Percentiles rank a stretch among this genome's conserved stretches.
Conservation (phyloP, 2,888 invertebrate species). For the Iselma pallidipennis region DNA sequence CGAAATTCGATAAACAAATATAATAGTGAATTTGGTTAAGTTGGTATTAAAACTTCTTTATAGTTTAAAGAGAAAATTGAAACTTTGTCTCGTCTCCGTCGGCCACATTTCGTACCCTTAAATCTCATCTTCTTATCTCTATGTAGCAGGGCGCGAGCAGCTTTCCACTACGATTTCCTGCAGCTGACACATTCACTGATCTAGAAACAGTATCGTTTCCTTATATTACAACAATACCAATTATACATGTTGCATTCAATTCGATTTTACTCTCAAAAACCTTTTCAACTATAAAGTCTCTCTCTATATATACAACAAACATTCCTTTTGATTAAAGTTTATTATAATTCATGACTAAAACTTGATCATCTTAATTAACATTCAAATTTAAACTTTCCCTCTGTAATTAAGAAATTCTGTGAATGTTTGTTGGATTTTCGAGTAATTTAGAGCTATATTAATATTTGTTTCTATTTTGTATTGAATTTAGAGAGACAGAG, state of each 20-base stretch:
- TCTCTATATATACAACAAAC: too few relatives aligned
- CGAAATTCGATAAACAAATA: background rate
- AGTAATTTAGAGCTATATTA: too few relatives aligned
- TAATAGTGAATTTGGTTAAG: background rate
- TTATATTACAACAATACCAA: background rate
- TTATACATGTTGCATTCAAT: background rate
- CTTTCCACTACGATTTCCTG: conserved; percentile 31
- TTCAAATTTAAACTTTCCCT: too few relatives aligned
- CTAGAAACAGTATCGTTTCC: conserved; percentile 27
- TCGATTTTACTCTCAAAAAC: too few relatives aligned
- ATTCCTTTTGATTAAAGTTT: too few relatives aligned
- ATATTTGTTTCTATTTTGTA: too few relatives aligned
- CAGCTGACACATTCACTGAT: conserved; percentile 38
- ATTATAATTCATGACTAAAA: too few relatives aligned
- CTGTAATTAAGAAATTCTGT: too few relatives aligned
- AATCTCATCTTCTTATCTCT: conserved; percentile 26
- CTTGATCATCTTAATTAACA: too few relatives aligned
- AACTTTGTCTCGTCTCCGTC: background rate
- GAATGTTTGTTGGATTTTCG: too few relatives aligned
- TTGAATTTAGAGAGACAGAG: too few relatives aligned
- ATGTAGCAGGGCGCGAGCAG: conserved; percentile 26
- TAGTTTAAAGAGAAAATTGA: background rate
- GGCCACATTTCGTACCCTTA: background rate
- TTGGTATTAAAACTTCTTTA: background rate
- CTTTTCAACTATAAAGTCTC: too few relatives aligned